These are phyloP conservation scores for Origma solitaria DNA, from an alignment of 2,113 vertebrate genomes.

Conservation along the genomic window DNA sequence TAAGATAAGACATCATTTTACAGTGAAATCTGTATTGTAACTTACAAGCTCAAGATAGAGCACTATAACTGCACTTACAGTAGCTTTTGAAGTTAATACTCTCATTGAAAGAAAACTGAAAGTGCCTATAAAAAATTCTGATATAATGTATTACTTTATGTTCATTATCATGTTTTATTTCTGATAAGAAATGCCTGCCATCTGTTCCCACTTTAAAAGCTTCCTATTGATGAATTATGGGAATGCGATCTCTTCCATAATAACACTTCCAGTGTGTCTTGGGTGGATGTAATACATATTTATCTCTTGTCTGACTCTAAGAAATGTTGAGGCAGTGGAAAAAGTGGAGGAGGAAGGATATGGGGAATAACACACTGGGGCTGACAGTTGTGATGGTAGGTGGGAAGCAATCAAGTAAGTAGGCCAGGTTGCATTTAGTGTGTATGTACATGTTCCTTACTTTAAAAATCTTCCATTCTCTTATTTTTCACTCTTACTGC, in stretches of 20 bases:
- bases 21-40: neutral
- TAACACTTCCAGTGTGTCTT: neutral
- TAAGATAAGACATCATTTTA: neutral
- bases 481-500: neutral
- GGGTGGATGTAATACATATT: neutral
- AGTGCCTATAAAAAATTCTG: neutral
- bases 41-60: neutral
- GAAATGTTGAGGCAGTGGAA: neutral
- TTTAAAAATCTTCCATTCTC: neutral
- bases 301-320: neutral
- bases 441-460: neutral
- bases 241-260: neutral
- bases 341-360: neutral
- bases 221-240: neutral
- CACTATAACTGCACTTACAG: neutral
- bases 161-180: neutral
- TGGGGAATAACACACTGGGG: neutral
- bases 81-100: neutral
- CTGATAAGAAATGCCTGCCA: neutral
- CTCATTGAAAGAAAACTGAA: neutral
- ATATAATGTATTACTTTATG: neutral
- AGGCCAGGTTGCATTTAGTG: neutral
- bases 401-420: neutral
- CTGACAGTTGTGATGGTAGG: neutral
- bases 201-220: neutral